Evolutionary conservation across 2,888 invertebrate species (phyloP).

Genomic region (Sminthurides aquaticus): DNA sequence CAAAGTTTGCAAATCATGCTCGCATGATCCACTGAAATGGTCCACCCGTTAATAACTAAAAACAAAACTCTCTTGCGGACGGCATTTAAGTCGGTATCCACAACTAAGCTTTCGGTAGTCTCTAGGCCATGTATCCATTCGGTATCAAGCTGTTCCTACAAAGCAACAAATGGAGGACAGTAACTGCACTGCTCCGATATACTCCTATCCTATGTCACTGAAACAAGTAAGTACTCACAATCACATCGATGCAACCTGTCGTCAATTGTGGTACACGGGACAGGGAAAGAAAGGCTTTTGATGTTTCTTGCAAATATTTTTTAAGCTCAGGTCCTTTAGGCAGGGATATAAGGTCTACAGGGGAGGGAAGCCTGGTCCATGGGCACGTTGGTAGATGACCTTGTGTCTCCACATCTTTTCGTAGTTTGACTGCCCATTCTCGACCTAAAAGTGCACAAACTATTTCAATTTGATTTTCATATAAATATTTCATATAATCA

Average conservation of each 20-base stretch:
- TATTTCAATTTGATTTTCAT: not conserved
- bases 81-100: no score
- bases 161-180: not conserved
- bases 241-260: not conserved
- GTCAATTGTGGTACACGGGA: not conserved
- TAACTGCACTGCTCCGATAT: not conserved
- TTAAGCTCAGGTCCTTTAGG: constrained; percentile 11
- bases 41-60: constrained; percentile 15
- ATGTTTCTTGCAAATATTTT: not conserved
- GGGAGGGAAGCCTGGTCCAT: constrained; percentile 18
- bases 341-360: constrained; percentile 12
- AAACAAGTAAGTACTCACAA: not conserved
- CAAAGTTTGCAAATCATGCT: constrained; percentile 12
- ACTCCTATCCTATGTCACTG: not conserved
- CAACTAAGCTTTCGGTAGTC: no score
- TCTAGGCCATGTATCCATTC: no score
- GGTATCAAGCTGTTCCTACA: no score
- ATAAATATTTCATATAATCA: not conserved
- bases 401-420: not conserved
- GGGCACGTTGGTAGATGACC: constrained; percentile 19
- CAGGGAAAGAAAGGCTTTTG: not conserved
- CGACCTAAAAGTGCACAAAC: constrained; percentile 4
- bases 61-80: constrained; percentile 5
- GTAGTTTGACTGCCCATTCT: constrained; percentile 9
- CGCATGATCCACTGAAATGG: constrained; percentile 5